Conservation (phyloP, 2,113 vertebrate species). For the Falco punctatus region DNA sequence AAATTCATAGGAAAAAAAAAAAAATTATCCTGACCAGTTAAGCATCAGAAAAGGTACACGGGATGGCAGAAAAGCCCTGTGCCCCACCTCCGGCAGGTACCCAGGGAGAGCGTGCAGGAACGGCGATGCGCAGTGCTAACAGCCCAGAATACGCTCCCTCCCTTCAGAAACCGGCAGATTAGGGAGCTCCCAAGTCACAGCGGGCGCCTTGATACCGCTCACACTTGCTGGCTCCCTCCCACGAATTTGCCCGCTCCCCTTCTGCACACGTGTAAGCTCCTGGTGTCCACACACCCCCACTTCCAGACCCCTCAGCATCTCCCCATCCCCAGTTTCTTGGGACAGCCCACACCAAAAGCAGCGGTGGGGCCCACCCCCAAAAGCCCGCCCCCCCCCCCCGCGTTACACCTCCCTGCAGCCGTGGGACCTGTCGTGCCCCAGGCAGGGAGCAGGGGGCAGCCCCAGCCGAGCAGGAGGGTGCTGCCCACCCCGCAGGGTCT, state of each 20-base stretch:
- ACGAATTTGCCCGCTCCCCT: background rate
- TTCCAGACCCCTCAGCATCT: background rate
- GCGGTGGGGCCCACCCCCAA: background rate
- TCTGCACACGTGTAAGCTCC: background rate
- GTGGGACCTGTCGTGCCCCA: rapidly evolving
- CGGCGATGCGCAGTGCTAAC: rapidly evolving
- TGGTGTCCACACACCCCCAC: rapidly evolving
- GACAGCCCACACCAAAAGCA: rapidly evolving
- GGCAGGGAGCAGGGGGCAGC: rapidly evolving
- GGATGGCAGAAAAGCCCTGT: background rate
- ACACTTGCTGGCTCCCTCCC: background rate
- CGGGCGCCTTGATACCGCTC: too few species aligned
- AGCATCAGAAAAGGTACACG: background rate
- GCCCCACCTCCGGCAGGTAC: background rate
- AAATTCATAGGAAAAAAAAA: background rate
- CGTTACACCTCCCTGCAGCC: background rate
- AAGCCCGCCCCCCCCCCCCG: background rate
- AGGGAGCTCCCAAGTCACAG: background rate
- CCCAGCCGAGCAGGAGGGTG: rapidly evolving
- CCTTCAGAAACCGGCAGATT: background rate
- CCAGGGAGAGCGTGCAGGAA: background rate
- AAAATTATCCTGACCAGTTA: background rate
- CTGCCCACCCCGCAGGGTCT: background rate
- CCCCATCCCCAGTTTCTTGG: background rate
- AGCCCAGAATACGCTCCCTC: background rate